Evolutionary conservation across 2,113 vertebrate species (phyloP).

Genomic region (Crotalus tigris): DNA sequence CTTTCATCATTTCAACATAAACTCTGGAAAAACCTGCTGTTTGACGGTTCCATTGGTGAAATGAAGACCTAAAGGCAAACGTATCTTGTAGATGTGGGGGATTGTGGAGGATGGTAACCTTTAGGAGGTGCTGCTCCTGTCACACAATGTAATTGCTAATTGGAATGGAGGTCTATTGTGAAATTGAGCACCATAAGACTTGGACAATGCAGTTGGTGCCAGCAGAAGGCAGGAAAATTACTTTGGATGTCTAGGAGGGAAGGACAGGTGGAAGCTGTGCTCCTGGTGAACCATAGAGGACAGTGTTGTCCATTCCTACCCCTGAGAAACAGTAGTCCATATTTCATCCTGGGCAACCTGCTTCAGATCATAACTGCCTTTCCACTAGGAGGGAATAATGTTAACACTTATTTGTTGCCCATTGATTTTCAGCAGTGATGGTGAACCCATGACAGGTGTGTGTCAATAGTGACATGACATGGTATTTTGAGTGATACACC

Average conservation of each 20-base stretch:
- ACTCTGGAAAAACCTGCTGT: background rate
- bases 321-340: background rate
- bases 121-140: background rate
- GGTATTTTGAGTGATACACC: too few relatives aligned
- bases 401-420: background rate
- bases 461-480: too few relatives aligned
- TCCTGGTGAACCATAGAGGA: background rate
- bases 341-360: background rate
- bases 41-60: background rate
- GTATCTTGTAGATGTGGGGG: too few relatives aligned
- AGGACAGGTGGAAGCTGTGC: background rate
- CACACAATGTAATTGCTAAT: background rate
- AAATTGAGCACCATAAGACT: background rate
- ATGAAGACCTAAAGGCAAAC: background rate
- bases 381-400: background rate
- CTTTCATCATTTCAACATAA: background rate
- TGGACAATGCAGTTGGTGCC: background rate
- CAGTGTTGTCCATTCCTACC: background rate
- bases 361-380: background rate
- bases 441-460: too few relatives aligned
- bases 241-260: background rate
- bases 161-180: background rate
- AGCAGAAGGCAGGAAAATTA: background rate
- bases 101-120: background rate
- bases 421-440: background rate